Base-by-base conservation (phyloP, 2,797 vertebrate species). In the Falco biarmicus region DNA sequence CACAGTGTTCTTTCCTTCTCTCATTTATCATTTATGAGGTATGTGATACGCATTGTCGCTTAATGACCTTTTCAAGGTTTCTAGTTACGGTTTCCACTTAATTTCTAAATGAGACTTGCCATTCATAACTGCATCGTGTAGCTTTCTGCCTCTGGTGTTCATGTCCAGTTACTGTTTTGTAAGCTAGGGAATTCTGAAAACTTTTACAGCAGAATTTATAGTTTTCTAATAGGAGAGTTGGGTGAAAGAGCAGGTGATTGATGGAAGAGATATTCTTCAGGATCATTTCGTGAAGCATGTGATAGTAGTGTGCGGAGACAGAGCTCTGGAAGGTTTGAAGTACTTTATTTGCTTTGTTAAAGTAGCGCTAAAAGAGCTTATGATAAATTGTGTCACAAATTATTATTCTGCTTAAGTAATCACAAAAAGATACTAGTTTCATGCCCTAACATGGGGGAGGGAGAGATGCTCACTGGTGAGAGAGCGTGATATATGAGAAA, bases 1-100 rank as follows among this genome's bases (percentile, higher is more conserved):
- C 96, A 96, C 96, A 97, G 93, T 98, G 97, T 98, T 98, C 98
- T 98, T 98, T 98, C 98, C 98, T 96, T 96, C 93, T 92, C 95
- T 95, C 96, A 84, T 97, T 86, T 95, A 96, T 96, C 94, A 96
- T 98, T 98, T 98, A 98, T 87, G 93, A 96, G 98, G 95, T 98
- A 99, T 96, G 97, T 95, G 98, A 99, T 98, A 98, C 89, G 22
- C 56, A 25, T 93, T 91, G 97, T 97, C 92, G 94, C 94, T 97
- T 97, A 97, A 96, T 96, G 94, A 97, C 96, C 97, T 97, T 85
- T 93, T 94, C 90, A 80, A 87, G 89, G 98, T 97, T 93, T 98
- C 97, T 96, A 74, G 92, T 98, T 98, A 97, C 98, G 9, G 96
- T 98, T 98, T 98, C 98, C 95, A 97, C 68, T 97, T 98, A 29